These are phyloP conservation scores for Zophobas morio DNA, from an alignment of 1,140 invertebrate species.

Conservation along the genomic window DNA sequence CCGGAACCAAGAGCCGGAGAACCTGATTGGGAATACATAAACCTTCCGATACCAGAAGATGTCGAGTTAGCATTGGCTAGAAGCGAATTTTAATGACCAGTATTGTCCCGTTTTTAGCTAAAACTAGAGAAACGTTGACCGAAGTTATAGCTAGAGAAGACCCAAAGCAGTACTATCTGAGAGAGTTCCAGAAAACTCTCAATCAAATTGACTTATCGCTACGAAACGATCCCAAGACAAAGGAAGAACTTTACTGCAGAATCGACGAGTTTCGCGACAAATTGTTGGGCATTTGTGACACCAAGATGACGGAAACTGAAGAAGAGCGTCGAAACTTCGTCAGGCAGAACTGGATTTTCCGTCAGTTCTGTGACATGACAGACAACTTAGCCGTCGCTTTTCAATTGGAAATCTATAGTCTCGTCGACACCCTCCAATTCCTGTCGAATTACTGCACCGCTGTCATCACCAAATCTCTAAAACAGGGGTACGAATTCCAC, in stretches of 20 bases:
- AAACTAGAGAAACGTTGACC: conserved; percentile 69
- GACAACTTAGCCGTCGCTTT: conserved; percentile 72
- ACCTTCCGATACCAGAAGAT: conserved; percentile 66
- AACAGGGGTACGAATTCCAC: conserved; percentile 39
- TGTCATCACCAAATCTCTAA: conserved; percentile 65
- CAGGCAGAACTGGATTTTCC: conserved; percentile 70
- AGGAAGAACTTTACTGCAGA: conserved; percentile 68
- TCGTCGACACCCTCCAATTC: conserved; percentile 69
- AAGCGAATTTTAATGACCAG: conserved; percentile 70
- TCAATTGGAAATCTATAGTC: conserved; percentile 74
- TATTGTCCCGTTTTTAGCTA: conserved; percentile 70
- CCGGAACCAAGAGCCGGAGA: conserved; percentile 67
- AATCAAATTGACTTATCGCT: conserved; percentile 73
- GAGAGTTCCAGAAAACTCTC: conserved; percentile 71
- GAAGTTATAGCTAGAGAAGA: conserved; percentile 71
- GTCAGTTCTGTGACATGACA: conserved; percentile 69
- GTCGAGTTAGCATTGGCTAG: conserved; percentile 68
- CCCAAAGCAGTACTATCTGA: conserved; percentile 70
- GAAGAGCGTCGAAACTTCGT: conserved; percentile 69
- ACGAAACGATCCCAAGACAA: conserved; percentile 69
- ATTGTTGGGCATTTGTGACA: conserved; percentile 71
- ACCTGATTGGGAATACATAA: conserved; percentile 70
- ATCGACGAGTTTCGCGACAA: conserved; percentile 66
- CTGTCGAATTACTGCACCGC: conserved; percentile 72
- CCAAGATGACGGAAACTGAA: conserved; percentile 69